Conservation (phyloP, 64 coral and sea anemone genomes). For the Dendronephthya gigantea region DNA sequence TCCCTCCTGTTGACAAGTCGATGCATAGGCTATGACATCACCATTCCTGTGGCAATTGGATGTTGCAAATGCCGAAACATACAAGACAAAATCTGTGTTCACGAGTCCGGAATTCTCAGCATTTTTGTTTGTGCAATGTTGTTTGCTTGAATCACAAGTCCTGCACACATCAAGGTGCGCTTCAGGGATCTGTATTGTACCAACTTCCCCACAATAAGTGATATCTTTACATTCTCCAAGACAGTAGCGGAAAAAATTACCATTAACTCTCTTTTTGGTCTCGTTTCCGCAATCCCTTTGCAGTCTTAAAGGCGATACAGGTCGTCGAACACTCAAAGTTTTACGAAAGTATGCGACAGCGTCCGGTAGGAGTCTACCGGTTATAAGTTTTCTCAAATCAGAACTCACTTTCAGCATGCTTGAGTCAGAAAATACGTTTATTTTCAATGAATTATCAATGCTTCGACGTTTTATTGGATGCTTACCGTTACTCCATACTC, state of each 20-base stretch:
- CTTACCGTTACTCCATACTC: background rate
- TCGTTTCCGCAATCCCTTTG: background rate
- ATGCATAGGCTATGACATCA: slow-evolving; percentile 64
- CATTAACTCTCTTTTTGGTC: background rate
- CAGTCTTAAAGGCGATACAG: background rate
- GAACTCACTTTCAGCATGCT: background rate
- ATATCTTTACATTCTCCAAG: background rate
- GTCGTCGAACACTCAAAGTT: background rate
- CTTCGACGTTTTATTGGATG: background rate
- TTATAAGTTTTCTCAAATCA: background rate
- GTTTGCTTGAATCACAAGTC: slow-evolving; percentile 40
- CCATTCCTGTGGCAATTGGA: slow-evolving; percentile 40
- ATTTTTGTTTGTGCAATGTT: slow-evolving; percentile 44
- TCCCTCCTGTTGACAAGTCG: slow-evolving; percentile 72
- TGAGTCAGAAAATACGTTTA: background rate
- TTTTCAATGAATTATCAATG: background rate
- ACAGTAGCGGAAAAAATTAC: background rate
- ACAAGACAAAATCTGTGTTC: slow-evolving; percentile 72
- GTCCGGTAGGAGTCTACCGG: background rate
- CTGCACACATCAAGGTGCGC: slow-evolving; percentile 64
- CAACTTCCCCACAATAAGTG: background rate
- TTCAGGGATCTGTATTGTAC: slow-evolving; percentile 28
- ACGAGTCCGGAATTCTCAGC: slow-evolving; percentile 20
- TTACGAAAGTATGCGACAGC: background rate
- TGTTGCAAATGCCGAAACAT: slow-evolving; percentile 36